Evolutionary conservation across 2,888 invertebrate genomes (phyloP).

Genomic region (Sphaerophoria taeniata): DNA sequence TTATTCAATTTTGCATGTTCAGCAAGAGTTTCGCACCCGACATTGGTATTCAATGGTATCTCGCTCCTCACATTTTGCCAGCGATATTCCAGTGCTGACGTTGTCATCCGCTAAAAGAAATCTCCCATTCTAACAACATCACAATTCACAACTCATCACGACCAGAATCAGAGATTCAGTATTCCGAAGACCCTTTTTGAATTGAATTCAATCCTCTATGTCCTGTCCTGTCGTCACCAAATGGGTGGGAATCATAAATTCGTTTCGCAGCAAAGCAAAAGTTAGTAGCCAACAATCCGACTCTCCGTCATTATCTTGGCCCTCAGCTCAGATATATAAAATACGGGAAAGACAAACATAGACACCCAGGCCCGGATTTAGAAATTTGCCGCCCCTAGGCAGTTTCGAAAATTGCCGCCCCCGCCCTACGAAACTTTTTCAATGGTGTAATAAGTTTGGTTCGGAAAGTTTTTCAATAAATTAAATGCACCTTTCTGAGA

Average conservation of each 20-base stretch:
- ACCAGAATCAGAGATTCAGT: background rate
- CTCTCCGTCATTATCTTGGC: constrained; percentile 56
- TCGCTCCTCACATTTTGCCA: background rate
- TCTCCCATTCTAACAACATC: background rate
- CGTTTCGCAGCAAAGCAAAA: constrained; percentile 55
- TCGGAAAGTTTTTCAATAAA: too few species aligned
- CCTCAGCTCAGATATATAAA: constrained; percentile 28
- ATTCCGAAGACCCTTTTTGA: constrained; percentile 33
- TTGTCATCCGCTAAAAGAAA: constrained; percentile 51
- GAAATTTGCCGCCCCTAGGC: too few species aligned
- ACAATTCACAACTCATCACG: background rate
- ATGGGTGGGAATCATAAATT: constrained; percentile 65
- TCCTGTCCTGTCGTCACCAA: constrained; percentile 15
- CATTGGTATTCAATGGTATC: constrained; percentile 24
- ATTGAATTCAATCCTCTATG: constrained; percentile 21
- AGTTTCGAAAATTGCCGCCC: too few species aligned
- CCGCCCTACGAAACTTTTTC: too few species aligned
- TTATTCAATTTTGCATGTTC: constrained; percentile 74
- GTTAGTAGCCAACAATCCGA: constrained; percentile 63
- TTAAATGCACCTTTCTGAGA: too few species aligned
- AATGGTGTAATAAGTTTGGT: too few species aligned
- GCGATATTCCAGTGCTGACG: constrained; percentile 48
- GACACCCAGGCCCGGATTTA: too few species aligned
- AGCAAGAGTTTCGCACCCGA: constrained; percentile 59
- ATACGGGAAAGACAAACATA: constrained; percentile 25